Base-by-base conservation (phyloP, 1,140 invertebrate species). In the Tetranychus urticae region DNA sequence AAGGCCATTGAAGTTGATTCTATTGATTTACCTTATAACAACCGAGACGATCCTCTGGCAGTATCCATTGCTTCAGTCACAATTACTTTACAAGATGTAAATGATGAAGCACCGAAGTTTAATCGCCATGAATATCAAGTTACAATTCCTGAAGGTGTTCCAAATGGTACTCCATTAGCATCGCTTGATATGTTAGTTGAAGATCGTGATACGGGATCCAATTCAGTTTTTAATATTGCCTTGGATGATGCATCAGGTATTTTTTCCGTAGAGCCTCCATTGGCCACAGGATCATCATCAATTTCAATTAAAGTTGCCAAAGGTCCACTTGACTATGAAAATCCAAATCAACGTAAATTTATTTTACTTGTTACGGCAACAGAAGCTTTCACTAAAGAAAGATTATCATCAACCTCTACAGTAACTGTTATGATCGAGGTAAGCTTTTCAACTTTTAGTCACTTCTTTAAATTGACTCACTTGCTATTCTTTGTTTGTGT, bases 301-400 rank as follows among this genome's bases (percentile, higher is more conserved):
- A 83, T 89, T 31, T 85, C 81, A 10, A 82, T 92, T 62, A 77
- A 85, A 37, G 80, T 90, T 1, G 80, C 82, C 58, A 85, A 85
- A 69, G 82, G 79, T 61, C 79, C 81, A 1, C 73, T 91, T 47
- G 87, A 90, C 70, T 90, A 87, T 69, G 87, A 91, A 70, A 86
- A 92, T 75, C 85, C 85, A 35, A 90, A 90, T 74, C 84, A 90
- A 70, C 77, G 86, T 62, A 89, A 90, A 73, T 92, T 89, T 70
- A 84, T 90, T 66, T 78, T 91, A 39, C 74, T 88, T 68, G 85
- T 86, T 4, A 79, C 88, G 60, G 88, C 86, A 1, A 84, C 84
- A 71, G 87, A 90, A 68, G 74, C 82, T 2, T 79, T 85, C 65
- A 86, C 85, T 2, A 75, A 77, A 55, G 80, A 82, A 2, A 78